Evolutionary conservation across 2,888 invertebrate genomes (phyloP), one percentile per base, ranked within the genome.

Genomic region (Anticlea derivata): DNA sequence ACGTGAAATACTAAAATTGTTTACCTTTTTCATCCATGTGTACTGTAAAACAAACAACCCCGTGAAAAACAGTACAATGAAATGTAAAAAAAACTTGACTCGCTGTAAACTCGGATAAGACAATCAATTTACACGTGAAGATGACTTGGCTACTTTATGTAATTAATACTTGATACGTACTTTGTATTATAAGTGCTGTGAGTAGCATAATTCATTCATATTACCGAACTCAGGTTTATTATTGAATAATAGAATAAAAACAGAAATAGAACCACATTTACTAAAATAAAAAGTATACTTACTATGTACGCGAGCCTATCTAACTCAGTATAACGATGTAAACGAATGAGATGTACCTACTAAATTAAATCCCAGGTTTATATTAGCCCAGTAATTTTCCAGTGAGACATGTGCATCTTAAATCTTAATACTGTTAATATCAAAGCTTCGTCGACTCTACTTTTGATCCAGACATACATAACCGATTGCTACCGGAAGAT

Each of bases 11-110:
- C 38, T 43, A 12, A 53, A 53, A 53, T 17, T 35, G 30, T 44
- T 46, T 52, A 53, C 48, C 53, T 48, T 53, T 53, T 29, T 48
- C 52, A 48, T 53, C 52, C 52, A 27, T 44, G 52, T 33, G 39
- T 38, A 48, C 52, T 53, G 52, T 43, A 53, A 50, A 52, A 52
- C 43, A 53, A 53, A 53, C 43, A 53, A 53, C 43, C 31, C 24
- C 39, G 29, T 53, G 38, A 52, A 48, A 43, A 38, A 43, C 29
- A 39, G 33, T 17, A 17, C 17, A 17, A 17, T 2, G 4, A 17
- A 17, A 17, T 3, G 2, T 17, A 17, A 17, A 17, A 17, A 17
- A 4, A 17, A 4, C 17, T 17, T 3, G 4, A 17, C 4, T 17
- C 2, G 17, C 17, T 17, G 17, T 17, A n/a, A n/a, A n/a, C n/a